phyloP scores from a whole-genome alignment of 1,140 invertebrate species.

The Drosophila rhopaloa region DNA sequence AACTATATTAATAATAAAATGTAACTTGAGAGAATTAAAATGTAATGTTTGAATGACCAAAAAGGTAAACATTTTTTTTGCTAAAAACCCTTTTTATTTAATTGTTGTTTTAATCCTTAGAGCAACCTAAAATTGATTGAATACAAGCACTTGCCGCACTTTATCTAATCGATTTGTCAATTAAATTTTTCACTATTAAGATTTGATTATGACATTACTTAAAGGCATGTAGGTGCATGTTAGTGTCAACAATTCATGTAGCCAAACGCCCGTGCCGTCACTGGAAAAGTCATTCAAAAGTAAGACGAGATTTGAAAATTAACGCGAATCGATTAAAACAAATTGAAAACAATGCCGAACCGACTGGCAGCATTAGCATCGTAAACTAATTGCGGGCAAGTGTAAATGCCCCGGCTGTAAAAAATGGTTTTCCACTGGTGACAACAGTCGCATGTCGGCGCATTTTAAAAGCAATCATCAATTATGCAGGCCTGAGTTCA shows the following conservation, averaged over 20 bases:
- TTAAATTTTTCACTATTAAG: neutral
- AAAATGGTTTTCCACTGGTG: conserved; percentile 68
- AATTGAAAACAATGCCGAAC: conserved; percentile 61
- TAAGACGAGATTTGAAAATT: conserved; percentile 57
- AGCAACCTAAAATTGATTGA: neutral
- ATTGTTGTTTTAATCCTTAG: too few relatives aligned
- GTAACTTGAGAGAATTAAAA: too few relatives aligned
- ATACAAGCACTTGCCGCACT: neutral
- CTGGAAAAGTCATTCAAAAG: conserved; percentile 17
- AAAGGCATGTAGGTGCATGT: conserved; percentile 33
- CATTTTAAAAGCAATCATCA: conserved; percentile 83
- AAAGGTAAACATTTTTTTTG: too few relatives aligned
- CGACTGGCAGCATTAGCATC: conserved; percentile 43
- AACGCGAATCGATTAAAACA: conserved; percentile 80
- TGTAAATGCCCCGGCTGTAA: conserved; percentile 73
- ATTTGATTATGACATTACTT: conserved; percentile 17
- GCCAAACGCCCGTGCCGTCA: conserved; percentile 19
- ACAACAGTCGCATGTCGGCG: conserved; percentile 71
- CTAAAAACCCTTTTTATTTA: too few relatives aligned
- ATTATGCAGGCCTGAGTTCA: conserved; percentile 61
- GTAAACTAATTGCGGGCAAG: conserved; percentile 79
- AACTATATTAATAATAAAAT: too few relatives aligned
- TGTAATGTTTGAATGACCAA: too few relatives aligned
- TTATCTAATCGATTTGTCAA: neutral
- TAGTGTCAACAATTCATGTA: conserved; percentile 36